These are phyloP conservation scores for Dolichomitus sp. DNA, from an alignment of 2,888 invertebrate species.

Conservation along the genomic window DNA sequence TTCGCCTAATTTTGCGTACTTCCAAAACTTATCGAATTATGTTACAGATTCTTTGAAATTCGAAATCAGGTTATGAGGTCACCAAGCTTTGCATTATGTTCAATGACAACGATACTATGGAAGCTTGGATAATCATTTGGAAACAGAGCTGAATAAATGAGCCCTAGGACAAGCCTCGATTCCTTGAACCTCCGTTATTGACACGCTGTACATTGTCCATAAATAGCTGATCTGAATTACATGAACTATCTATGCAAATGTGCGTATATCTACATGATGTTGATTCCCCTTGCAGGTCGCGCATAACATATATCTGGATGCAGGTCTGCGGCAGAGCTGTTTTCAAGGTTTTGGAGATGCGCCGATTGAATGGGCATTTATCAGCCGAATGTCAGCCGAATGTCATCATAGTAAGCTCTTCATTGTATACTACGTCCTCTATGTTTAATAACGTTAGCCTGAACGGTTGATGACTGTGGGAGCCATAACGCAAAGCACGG, in stretches of 20 bases:
- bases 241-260: constrained; percentile 32
- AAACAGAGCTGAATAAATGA: not conserved
- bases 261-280: constrained; percentile 36
- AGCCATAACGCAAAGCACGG: constrained; percentile 23
- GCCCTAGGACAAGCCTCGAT: not conserved
- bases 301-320: not conserved
- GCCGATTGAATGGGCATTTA: not conserved
- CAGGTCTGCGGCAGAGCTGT: not conserved
- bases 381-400: not conserved
- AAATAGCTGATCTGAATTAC: constrained; percentile 32
- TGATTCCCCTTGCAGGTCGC: constrained; percentile 14
- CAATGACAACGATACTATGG: not conserved
- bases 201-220: not conserved
- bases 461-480: constrained; percentile 8
- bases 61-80: not conserved
- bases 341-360: constrained; percentile 1
- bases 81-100: not conserved
- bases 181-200: not conserved
- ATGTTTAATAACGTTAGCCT: constrained; percentile 23
- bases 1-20: not conserved
- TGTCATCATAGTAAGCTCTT: constrained; percentile 1
- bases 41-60: not conserved
- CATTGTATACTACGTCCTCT: not conserved
- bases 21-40: not conserved
- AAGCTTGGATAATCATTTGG: not conserved